Conservation (phyloP, 2,888 invertebrate genomes). For the Eulithis testata region DNA sequence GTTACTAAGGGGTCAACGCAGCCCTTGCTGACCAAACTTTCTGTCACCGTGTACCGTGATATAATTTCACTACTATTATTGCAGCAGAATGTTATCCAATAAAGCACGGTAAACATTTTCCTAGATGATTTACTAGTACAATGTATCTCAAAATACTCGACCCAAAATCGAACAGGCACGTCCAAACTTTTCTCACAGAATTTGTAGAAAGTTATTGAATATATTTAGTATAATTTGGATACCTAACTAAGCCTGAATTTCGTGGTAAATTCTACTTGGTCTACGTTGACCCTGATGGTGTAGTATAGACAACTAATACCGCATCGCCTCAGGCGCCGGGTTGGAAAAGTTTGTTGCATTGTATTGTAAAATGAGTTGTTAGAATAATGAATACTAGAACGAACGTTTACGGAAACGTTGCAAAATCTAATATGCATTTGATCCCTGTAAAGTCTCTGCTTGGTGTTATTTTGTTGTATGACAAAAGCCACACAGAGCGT, state of each 20-base stretch:
- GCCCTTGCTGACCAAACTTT: not conserved
- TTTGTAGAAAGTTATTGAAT: no score
- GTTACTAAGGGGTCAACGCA: not conserved
- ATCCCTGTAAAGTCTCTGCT: constrained; percentile 48
- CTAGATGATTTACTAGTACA: no score
- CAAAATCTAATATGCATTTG: constrained; percentile 47
- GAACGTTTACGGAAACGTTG: constrained; percentile 9
- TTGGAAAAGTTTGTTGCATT: constrained; percentile 7
- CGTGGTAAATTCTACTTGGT: not conserved
- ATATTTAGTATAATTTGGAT: no score
- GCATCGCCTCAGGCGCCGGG: not conserved
- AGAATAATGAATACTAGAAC: not conserved
- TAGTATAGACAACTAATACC: not conserved
- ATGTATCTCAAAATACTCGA: no score
- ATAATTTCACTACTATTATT: no score
- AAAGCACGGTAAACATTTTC: no score
- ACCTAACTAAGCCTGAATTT: no score
- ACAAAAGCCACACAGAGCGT: constrained; percentile 63
- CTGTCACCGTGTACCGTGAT: no score
- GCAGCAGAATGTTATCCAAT: no score
- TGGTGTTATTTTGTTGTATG: constrained; percentile 56
- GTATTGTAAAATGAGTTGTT: not conserved
- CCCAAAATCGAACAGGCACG: no score
- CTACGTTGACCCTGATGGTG: not conserved
- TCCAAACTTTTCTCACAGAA: no score